A percentile compares a stretch with the other conserved stretches of the same genome.
These are phyloP conservation scores for Parnassius orleans DNA, from an alignment of 2,888 invertebrate species.

Conservation along the genomic window DNA sequence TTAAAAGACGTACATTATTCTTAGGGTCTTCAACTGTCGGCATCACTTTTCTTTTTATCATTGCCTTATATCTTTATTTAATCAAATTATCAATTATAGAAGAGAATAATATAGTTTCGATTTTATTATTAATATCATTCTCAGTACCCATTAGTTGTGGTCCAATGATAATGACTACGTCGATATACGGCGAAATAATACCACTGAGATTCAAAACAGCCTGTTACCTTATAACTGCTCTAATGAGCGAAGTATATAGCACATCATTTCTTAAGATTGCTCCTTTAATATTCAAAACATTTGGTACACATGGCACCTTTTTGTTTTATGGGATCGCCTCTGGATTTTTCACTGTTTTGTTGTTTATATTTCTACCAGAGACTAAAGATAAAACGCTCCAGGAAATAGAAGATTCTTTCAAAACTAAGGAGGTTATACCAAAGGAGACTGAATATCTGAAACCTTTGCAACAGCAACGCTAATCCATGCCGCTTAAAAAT, in stretches of 20 bases:
- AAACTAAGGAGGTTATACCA: slow-evolving; percentile 2
- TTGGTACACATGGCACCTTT: slow-evolving; percentile 52
- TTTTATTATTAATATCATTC: slow-evolving; percentile 46
- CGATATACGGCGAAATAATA: slow-evolving; percentile 44
- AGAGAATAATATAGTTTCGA: slow-evolving; percentile 40
- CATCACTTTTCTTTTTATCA: slow-evolving; percentile 29
- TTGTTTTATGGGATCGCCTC: slow-evolving; percentile 35
- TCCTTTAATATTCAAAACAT: slow-evolving; percentile 33
- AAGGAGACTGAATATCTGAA: too few species aligned
- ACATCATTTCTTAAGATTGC: slow-evolving; percentile 26
- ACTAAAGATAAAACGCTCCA: slow-evolving; percentile 41
- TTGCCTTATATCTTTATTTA: slow-evolving; percentile 34
- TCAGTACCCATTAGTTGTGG: slow-evolving; percentile 56
- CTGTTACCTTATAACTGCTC: slow-evolving; percentile 15
- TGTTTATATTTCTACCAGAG: slow-evolving; percentile 40
- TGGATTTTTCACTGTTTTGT: slow-evolving; percentile 33
- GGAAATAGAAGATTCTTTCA: slow-evolving; percentile 38
- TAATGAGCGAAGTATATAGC: slow-evolving; percentile 5
- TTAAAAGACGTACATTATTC: slow-evolving; percentile 44
- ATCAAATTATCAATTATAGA: slow-evolving; percentile 25
- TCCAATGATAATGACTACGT: slow-evolving; percentile 54
- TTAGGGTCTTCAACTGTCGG: slow-evolving; percentile 32
- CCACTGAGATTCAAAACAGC: slow-evolving; percentile 27
- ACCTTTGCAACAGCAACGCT: too few species aligned
- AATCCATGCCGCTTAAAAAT: too few species aligned